Percentiles rank a stretch among this genome's conserved stretches.
Conservation (phyloP, 1,140 invertebrate species). For the Propsilocerus akamusi region DNA sequence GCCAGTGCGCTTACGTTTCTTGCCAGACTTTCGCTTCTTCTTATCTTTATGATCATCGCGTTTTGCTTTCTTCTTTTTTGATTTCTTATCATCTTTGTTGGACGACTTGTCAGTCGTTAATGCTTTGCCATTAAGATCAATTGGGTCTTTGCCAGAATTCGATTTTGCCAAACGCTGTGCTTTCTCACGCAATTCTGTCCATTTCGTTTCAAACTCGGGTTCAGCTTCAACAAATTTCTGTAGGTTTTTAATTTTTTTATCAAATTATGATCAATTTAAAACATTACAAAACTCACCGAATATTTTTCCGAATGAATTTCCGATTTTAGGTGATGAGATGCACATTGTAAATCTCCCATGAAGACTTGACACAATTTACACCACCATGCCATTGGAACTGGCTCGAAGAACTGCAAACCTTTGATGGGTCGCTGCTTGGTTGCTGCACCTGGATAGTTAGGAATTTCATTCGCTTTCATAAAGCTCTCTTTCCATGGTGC, state of each 20-base stretch:
- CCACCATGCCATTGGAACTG: constrained; percentile 74
- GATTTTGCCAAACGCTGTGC: constrained; percentile 32
- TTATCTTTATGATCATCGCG: constrained; percentile 39
- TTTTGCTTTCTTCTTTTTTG: constrained; percentile 10
- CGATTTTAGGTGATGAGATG: constrained; percentile 64
- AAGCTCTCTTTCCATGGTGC: constrained; percentile 55
- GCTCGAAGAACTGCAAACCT: constrained; percentile 69
- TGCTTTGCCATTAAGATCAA: constrained; percentile 1
- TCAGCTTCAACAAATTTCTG: constrained; percentile 62
- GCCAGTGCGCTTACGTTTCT: constrained; percentile 22
- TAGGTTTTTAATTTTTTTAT: constrained; percentile 4
- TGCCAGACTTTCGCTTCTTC: constrained; percentile 31
- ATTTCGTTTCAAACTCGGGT: constrained; percentile 68
- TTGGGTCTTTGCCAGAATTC: not conserved
- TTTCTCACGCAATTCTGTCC: constrained; percentile 60
- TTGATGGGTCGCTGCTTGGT: constrained; percentile 59
- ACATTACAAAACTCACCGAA: constrained; percentile 35
- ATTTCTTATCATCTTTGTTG: constrained; percentile 2
- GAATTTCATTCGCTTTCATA: constrained; percentile 36
- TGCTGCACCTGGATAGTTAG: constrained; percentile 42
- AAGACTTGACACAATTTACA: constrained; percentile 69
- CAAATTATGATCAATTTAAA: constrained; percentile 6
- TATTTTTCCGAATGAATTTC: constrained; percentile 57
- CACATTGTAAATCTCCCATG: constrained; percentile 74
- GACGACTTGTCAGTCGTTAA: not conserved